Base-by-base conservation (phyloP, 2,797 vertebrate species). In the Sebastes hubbsi region DNA sequence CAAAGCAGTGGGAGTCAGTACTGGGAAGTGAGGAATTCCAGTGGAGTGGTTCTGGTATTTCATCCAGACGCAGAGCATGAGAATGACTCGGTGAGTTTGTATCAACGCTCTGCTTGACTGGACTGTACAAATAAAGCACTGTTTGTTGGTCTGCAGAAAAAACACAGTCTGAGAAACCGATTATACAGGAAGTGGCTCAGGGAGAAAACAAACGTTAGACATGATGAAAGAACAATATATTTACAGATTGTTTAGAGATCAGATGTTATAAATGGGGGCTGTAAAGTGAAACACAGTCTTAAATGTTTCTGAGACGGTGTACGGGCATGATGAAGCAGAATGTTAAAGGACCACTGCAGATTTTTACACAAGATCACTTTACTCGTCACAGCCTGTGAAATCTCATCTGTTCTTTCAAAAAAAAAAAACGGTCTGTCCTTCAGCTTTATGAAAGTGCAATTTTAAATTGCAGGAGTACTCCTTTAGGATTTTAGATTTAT, bases 21-120 rank as follows among this genome's bases (percentile, higher is more conserved):
- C 80, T 77, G 87, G 86, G 88, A 92, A 88, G 72, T 82, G 77
- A 91, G 90, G 89, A 92, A 94, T 94, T 93, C 91, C 91, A 90
- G 78, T 80, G 63, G 84, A 92, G 89, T 71, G 83, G 63, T 80
- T 90, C 75, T 90, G 88, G 91, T 90, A 93, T 93, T 92, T 88
- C 69, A 63, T 71, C 75, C 67, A 82, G 87, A 81, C 60, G 29
- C 80, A 67, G 88, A 85, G 89, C 81, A 72, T 83, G 91, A 90
- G 82, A 89, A 86, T 78, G 83, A 92, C 88, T 85, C 38, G 5
- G 82, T 80, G 83, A 90, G 87, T 86, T 90, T 67, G 83, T 79
- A 63, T 86, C 78, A 65, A 71, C 36, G 82, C 82, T 85, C 75
- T 61, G 85, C 89, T 89, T 72, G 68, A 90, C 81, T 65, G 16